A percentile compares a stretch with the other conserved stretches of the same genome.
These are phyloP conservation scores for Glossosoma conforme DNA, from an alignment of 1,140 invertebrate species.

Conservation along the genomic window DNA sequence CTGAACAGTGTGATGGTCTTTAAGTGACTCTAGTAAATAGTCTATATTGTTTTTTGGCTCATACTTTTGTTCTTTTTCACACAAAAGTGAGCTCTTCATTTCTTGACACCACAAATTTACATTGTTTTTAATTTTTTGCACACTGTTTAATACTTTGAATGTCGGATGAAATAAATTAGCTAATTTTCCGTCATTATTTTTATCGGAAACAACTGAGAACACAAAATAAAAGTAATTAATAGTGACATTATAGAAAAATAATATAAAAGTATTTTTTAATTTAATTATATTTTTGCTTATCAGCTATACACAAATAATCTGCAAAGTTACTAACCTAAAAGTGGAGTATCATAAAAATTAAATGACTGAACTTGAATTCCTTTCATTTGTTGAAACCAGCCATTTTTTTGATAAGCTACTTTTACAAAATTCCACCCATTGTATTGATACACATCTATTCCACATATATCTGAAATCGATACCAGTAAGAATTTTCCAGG, in stretches of 20 bases:
- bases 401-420: constrained; percentile 7
- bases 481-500: constrained; percentile 33
- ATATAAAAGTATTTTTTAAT: background rate
- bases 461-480: constrained; percentile 28
- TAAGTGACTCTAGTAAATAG: constrained; percentile 9
- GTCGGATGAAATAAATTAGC: constrained; percentile 30
- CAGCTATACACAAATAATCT: background rate
- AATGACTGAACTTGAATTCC: constrained; percentile 11
- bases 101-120: constrained; percentile 32
- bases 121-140: constrained; percentile 29
- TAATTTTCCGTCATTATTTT: constrained; percentile 23
- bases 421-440: constrained; percentile 40
- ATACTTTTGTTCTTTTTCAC: constrained; percentile 4
- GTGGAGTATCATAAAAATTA: constrained; percentile 13
- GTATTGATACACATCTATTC: constrained; percentile 36
- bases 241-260: background rate
- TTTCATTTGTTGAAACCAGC: background rate
- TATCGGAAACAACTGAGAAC: constrained; percentile 26
- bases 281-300: background rate
- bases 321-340: constrained; percentile 12
- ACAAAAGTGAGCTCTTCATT: constrained; percentile 17
- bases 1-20: constrained; percentile 9
- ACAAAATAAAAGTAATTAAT: constrained; percentile 10
- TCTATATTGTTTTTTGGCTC: constrained; percentile 2
- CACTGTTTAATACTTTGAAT: constrained; percentile 27